These are phyloP conservation scores for Selenia dentaria DNA, from an alignment of 2,888 invertebrate genomes.

Conservation along the genomic window DNA sequence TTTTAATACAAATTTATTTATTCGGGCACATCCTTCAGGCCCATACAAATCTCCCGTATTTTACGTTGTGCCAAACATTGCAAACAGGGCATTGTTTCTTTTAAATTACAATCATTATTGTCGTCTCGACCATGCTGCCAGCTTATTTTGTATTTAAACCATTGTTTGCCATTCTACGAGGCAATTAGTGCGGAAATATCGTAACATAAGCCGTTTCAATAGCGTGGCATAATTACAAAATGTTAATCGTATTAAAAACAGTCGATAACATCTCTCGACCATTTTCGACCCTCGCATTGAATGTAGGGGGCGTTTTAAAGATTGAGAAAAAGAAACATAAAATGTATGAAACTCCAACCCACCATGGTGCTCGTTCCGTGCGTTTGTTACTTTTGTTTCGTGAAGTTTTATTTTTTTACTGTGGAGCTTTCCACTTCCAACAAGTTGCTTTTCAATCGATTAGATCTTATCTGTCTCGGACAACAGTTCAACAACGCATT, in stretches of 20 bases:
- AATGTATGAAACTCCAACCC: slow-evolving; percentile 40
- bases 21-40: too few species aligned
- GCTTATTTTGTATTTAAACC: slow-evolving; percentile 51
- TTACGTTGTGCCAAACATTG: too few species aligned
- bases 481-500: slow-evolving; percentile 8
- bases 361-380: slow-evolving; percentile 15
- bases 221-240: slow-evolving; percentile 61
- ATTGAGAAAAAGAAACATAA: slow-evolving; percentile 56
- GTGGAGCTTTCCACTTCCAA: slow-evolving; percentile 7
- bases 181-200: slow-evolving; percentile 62
- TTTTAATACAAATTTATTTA: too few species aligned
- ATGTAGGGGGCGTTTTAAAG: slow-evolving; percentile 58
- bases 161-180: slow-evolving; percentile 59
- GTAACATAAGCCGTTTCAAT: slow-evolving; percentile 54
- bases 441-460: slow-evolving; percentile 14
- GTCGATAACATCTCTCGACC: slow-evolving; percentile 65
- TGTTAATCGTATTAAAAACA: slow-evolving; percentile 57
- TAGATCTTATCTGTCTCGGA: slow-evolving; percentile 17
- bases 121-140: slow-evolving; percentile 43
- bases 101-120: slow-evolving; percentile 36
- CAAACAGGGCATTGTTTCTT: too few species aligned
- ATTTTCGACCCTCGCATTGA: slow-evolving; percentile 54
- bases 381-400: slow-evolving; percentile 24
- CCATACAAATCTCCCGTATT: too few species aligned
- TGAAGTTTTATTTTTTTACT: slow-evolving; percentile 17